Base-by-base conservation (phyloP, 2,797 vertebrate species). In the Chelmon rostratus region DNA sequence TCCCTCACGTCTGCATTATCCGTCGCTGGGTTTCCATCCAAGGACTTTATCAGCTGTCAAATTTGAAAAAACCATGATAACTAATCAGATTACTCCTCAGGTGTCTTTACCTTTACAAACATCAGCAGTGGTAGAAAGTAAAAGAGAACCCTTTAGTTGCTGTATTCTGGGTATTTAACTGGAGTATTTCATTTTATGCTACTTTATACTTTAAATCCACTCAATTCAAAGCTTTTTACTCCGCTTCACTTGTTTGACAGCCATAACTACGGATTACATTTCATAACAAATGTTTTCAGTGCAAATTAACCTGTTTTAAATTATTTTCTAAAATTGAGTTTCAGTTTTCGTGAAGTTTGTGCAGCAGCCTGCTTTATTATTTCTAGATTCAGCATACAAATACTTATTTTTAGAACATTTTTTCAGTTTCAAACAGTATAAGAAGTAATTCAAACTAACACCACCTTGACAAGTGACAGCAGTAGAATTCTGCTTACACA, bases 21-120 rank as follows among this genome's bases (percentile, higher is more conserved):
- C 65, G 46, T 64, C 1, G 54, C 62, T 19, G 47, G 42, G 65
- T 90, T 88, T 90, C 89, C 90, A 92, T 90, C 87, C 87, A 89
- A 76, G 37, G 38, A 53, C 10, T 12, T 42, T 52, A 50, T 46
- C 7, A 75, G 40, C 13, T 15, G 5, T 35, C 47, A 31, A 6
- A 46, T 28, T 49, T 54, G 19, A 16, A 40, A 40, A 61, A 35
- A 2, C 2, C 2, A 11, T 3, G n/a, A 7, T 21, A 52, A 28
- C 5, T 25, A 46, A 8, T 44, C 3, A 31, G 18, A 35, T 44
- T 46, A 18, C 61, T 23, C 5, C 25, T 54, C 8, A 31, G 5
- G n/a, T 50, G 16, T 52, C 4, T 70, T 50, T 23, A 49, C 25
- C 18, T 61, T 57, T 21, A 11, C 15, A 54, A 38, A 70, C 28